Base-by-base conservation (phyloP, 1,140 invertebrate species). In the Carcinoscorpius rotundicauda region DNA sequence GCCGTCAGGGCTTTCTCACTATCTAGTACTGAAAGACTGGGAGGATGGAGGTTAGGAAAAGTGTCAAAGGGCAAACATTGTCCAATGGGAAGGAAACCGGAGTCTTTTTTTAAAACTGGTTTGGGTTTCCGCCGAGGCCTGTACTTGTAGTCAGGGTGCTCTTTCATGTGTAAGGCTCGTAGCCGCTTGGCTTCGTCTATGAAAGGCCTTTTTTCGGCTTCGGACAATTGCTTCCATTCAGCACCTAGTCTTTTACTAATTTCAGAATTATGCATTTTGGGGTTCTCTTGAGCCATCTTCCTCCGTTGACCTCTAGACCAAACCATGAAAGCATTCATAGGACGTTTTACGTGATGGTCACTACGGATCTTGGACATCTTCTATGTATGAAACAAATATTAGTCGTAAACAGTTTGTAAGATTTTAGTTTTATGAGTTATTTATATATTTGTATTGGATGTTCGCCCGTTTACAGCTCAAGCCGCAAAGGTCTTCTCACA, bases 261-360 rank as follows among this genome's bases (percentile, higher is more conserved):
- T 77, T 97, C 93, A 0, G 92, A 95, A 76, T 97, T 97, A 80
- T 97, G 93, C 92, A 97, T 95, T 79, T 97, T 96, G 50, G 93
- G 93, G 78, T 97, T 96, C 71, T 97, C 92, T 75, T 93, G 86
- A 3, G 93, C 92, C 73, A 97, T 95, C 77, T 95, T 89, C 9
- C 88, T 80, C 8, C 90, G 80, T 72, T 92, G 88, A 61, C 90
- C 85, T 59, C 90, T 77, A 4, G 90, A 79, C 74, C 74, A 75
- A 3, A 75, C 72, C 74, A 75, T 75, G 64, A 75, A 75, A 6
- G 72, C 73, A 58, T 74, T 74, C 73, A 74, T 74, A 51, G 72
- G 72, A 48, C 72, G 61, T 59, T 73, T 73, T 9, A 73, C 72
- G 63, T 73, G 72, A 49, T 69, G 29, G 29, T 29, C 68, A 3